phyloP scores from a whole-genome alignment of 2,888 invertebrate species.

The Stenchaetothrips biformis region DNA sequence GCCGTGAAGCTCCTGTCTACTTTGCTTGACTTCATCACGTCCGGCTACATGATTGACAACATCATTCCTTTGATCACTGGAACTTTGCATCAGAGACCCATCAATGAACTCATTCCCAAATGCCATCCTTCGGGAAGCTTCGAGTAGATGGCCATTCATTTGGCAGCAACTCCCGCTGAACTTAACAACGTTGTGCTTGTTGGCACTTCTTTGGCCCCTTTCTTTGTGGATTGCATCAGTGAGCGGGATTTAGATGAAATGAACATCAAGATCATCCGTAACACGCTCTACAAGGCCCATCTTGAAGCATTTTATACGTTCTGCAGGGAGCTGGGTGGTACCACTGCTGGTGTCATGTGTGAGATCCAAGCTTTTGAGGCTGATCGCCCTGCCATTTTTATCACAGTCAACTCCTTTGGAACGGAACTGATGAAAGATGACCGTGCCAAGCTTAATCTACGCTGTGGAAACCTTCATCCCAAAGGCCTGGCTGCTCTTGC shows the following conservation, averaged over 20 bases:
- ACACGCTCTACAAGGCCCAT: too few relatives aligned
- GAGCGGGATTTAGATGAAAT: conserved; percentile 99
- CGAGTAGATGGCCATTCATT: conserved; percentile 98
- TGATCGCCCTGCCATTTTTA: conserved; percentile 97
- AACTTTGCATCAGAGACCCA: too few relatives aligned
- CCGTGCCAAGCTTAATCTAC: conserved; percentile 91
- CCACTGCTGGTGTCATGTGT: conserved; percentile 98
- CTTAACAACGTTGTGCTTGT: too few relatives aligned
- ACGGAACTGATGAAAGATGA: conserved; percentile 98
- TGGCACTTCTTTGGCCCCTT: conserved; percentile 70
- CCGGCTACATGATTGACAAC: conserved; percentile 99
- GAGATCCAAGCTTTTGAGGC: conserved; percentile 99
- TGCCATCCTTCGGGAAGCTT: conserved; percentile 98
- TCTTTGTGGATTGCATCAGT: conserved; percentile 99
- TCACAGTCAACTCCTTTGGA: conserved; percentile 99
- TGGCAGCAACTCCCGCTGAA: background rate
- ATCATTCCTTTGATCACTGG: conserved; percentile 97
- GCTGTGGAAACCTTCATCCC: conserved; percentile 93
- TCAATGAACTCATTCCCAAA: conserved; percentile 94
- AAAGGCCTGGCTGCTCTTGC: too few relatives aligned
- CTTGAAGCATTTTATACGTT: conserved; percentile 94
- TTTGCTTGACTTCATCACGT: conserved; percentile 96
- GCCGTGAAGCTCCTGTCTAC: conserved; percentile 95
- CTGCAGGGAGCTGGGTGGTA: conserved; percentile 91
- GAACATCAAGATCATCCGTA: conserved; percentile 99